Evolutionary conservation across 2,113 vertebrate genomes (phyloP).

Genomic region (Periophthalmus modestus): DNA sequence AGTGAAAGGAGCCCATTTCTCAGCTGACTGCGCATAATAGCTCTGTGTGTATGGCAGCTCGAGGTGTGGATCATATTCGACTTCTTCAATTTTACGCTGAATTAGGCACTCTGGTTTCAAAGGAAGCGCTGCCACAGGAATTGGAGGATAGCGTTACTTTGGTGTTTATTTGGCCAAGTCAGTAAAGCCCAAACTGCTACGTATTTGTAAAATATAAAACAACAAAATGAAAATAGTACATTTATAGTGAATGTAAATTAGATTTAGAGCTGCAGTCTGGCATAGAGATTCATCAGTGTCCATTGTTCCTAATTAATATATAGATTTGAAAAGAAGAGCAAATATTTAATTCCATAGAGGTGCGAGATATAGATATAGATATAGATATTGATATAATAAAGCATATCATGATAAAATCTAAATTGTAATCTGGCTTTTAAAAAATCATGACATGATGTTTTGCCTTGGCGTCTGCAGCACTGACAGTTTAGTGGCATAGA

Average conservation of each 20-base stretch:
- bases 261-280: no score
- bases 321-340: neutral
- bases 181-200: conserved; percentile 11
- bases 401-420: no score
- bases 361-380: no score
- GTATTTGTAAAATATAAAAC: neutral
- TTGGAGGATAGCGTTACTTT: conserved; percentile 30
- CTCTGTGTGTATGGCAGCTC: conserved; percentile 1
- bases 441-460: no score
- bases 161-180: conserved; percentile 12
- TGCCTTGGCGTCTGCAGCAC: no score
- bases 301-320: no score
- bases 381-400: no score
- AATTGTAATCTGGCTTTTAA: no score
- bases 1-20: conserved; percentile 19
- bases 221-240: neutral
- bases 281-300: no score
- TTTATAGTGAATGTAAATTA: no score
- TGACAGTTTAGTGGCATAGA: no score
- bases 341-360: neutral
- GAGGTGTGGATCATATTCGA: conserved; percentile 35
- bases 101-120: conserved; percentile 58
- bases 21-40: conserved; percentile 14
- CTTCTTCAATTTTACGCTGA: conserved; percentile 53
- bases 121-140: conserved; percentile 41